These are phyloP conservation scores for Furcifer pardalis DNA, from an alignment of 2,797 vertebrate species.

Conservation along the genomic window DNA sequence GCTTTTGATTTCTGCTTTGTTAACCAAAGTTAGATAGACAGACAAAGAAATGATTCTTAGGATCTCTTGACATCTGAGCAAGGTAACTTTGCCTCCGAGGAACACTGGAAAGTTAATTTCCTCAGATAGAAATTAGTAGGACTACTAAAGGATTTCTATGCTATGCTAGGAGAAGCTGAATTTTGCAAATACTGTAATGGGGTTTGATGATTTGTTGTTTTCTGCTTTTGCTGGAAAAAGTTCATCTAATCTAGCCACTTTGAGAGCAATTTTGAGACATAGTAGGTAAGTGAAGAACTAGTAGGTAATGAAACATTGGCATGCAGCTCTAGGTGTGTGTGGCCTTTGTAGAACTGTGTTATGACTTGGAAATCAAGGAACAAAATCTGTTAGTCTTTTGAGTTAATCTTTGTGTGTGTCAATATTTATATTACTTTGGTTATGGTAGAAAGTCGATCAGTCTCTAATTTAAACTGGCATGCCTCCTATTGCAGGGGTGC, in stretches of 20 bases:
- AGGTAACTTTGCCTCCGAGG: background rate
- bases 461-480: background rate
- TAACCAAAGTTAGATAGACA: background rate
- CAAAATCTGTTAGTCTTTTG: background rate
- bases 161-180: background rate
- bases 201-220: background rate
- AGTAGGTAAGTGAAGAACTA: background rate
- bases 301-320: too few species aligned
- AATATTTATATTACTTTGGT: background rate
- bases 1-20: background rate
- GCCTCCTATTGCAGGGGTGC: too few species aligned
- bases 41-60: background rate
- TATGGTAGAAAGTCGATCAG: background rate
- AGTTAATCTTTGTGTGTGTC: background rate
- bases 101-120: background rate
- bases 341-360: background rate
- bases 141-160: background rate
- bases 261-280: background rate
- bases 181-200: background rate
- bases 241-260: background rate
- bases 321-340: background rate
- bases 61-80: background rate
- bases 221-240: background rate
- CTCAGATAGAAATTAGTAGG: background rate
- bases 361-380: background rate